Base-by-base conservation (phyloP, 2,797 vertebrate genomes). In the Enteromius treurensis region DNA sequence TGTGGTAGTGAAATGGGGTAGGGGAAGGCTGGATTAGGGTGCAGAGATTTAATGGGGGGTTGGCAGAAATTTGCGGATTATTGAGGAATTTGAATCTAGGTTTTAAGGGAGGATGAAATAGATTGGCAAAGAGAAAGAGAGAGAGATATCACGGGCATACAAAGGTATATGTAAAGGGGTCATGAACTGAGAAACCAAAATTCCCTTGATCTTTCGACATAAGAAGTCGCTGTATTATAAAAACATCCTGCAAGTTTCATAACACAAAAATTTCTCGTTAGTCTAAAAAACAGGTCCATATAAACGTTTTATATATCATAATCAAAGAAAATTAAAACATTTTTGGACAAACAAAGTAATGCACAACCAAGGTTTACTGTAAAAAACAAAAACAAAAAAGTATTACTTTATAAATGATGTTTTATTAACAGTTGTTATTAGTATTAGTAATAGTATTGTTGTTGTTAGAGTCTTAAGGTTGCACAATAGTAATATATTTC, bases 41-140 rank as follows among this genome's bases (percentile, higher is more conserved):
- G 32, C 37, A 67, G 70, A 51, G 53, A 77, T 81, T 19, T 13
- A 21, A 45, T 0, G 23, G 79, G 67, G 67, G 62, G 55, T 47
- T n/a, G n/a, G n/a, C 65, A 70, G 14, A 75, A 80, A 71, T 51
- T 10, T 69, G 73, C 2, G 17, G 83, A 85, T 85, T 88, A 85
- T 51, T 45, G 29, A 17, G 71, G 62, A 51, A 34, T 83, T 51
- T 82, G 84, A 88, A 86, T 86, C 79, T 62, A 29, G 34, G 42
- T 32, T 82, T 85, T 78, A 78, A 69, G 23, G 51, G 29, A 34
- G 49, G 71, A 60, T 80, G 64, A 17, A 49, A 60, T 37, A 69
- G 14, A 84, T 62, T 45, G 26, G 23, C 34, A 55, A 14, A 55
- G 14, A 11, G 60, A 11, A 8, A 55, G 21, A n/a, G n/a, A 58